Conservation (phyloP, 2,113 vertebrate genomes). For the Tylochromis polylepis region DNA sequence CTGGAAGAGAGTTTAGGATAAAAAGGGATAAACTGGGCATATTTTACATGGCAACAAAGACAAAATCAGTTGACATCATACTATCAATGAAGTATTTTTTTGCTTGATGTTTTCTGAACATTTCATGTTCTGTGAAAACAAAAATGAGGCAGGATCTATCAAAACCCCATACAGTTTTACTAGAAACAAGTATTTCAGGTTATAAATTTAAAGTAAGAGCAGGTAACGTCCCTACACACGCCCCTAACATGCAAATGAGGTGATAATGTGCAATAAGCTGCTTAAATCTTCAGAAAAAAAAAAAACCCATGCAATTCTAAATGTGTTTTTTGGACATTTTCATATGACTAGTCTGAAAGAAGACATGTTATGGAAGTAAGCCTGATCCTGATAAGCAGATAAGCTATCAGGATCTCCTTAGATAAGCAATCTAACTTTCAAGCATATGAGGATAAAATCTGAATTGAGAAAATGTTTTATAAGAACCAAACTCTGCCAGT, state of each 20-base stretch:
- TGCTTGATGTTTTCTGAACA: background rate
- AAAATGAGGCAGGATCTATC: background rate
- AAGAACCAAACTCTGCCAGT: background rate
- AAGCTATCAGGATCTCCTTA: no score
- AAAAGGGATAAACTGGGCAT: rapidly evolving
- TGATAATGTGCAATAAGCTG: background rate
- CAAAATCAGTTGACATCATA: background rate
- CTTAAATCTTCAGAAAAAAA: background rate
- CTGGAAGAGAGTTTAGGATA: background rate
- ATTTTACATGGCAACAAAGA: background rate
- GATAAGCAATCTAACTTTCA: background rate
- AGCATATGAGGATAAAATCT: background rate
- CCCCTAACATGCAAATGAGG: background rate
- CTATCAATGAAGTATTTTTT: rapidly evolving
- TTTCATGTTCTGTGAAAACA: background rate
- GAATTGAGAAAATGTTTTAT: background rate
- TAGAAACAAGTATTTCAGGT: background rate
- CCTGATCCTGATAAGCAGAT: background rate
- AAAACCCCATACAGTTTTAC: background rate
- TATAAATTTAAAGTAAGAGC: background rate
- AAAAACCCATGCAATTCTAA: background rate
- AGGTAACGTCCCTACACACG: background rate
- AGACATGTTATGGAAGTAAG: background rate
- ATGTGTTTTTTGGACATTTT: background rate
- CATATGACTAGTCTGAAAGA: background rate